Evolutionary conservation across 2,113 vertebrate genomes (phyloP).

Genomic region (Panurus biarmicus): DNA sequence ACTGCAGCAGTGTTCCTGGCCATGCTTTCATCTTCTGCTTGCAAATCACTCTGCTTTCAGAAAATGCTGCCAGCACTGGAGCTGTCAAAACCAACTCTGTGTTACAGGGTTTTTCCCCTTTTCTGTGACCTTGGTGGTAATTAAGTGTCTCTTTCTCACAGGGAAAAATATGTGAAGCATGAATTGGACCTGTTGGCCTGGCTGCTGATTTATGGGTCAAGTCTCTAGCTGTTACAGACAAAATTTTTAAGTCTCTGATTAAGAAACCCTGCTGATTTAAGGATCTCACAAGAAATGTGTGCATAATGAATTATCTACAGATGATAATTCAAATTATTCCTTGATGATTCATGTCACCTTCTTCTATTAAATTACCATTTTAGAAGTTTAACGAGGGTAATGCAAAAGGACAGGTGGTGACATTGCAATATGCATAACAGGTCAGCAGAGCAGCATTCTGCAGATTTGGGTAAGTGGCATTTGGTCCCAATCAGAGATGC

Average conservation of each 20-base stretch:
- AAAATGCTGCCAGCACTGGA: slow-evolving; percentile 29
- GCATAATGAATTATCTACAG: slow-evolving; percentile 71
- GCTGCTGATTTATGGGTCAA: slow-evolving; percentile 72
- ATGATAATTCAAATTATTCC: slow-evolving; percentile 65
- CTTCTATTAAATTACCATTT: slow-evolving; percentile 68
- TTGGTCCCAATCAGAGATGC: neutral
- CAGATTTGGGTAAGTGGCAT: neutral
- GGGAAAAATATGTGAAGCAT: slow-evolving; percentile 50
- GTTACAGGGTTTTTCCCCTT: slow-evolving; percentile 34
- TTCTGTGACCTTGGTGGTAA: slow-evolving; percentile 64
- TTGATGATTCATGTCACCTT: slow-evolving; percentile 61
- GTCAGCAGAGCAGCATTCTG: neutral
- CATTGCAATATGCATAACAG: neutral
- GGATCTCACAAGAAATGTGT: slow-evolving; percentile 68
- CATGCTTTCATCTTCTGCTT: neutral
- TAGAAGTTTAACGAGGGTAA: neutral
- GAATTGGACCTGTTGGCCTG: slow-evolving; percentile 54
- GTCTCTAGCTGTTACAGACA: slow-evolving; percentile 63
- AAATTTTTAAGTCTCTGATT: slow-evolving; percentile 70
- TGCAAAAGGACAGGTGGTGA: neutral
- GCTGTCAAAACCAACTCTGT: slow-evolving; percentile 26
- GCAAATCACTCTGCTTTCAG: slow-evolving; percentile 6
- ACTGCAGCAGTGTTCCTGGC: neutral
- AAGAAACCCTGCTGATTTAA: slow-evolving; percentile 71
- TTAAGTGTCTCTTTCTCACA: slow-evolving; percentile 57